These are phyloP conservation scores for Heterotis niloticus DNA, from an alignment of 2,113 vertebrate genomes.

Conservation along the genomic window DNA sequence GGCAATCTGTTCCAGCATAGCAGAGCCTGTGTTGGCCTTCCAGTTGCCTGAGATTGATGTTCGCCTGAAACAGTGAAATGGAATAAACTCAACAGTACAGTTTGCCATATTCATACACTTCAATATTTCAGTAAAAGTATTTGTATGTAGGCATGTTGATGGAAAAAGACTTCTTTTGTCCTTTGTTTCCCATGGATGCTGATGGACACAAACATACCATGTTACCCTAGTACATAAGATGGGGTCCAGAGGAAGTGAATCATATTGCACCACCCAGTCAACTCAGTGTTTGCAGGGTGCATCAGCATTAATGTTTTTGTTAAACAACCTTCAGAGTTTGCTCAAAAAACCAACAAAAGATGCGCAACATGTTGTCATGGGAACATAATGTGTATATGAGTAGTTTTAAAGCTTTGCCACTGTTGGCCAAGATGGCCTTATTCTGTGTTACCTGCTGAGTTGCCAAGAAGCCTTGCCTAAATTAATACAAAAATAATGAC, in stretches of 20 bases:
- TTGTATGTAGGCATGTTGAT: neutral
- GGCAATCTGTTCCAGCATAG: slow-evolving; percentile 96
- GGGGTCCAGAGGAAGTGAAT: neutral
- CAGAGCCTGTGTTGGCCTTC: slow-evolving; percentile 97
- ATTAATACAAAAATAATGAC: too few relatives aligned
- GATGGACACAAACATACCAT: neutral
- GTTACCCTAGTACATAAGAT: neutral
- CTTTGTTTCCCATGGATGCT: neutral
- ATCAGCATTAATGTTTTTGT: too few relatives aligned
- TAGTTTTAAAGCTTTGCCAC: too few relatives aligned
- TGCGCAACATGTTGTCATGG: too few relatives aligned
- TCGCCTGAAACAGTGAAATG: slow-evolving; percentile 69
- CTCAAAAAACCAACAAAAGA: too few relatives aligned
- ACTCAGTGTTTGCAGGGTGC: neutral
- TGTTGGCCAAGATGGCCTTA: too few relatives aligned
- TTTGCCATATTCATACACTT: neutral
- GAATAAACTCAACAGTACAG: neutral
- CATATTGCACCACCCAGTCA: neutral
- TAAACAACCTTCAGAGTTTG: too few relatives aligned
- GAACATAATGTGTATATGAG: too few relatives aligned
- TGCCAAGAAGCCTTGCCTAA: too few relatives aligned
- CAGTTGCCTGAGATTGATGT: slow-evolving; percentile 98
- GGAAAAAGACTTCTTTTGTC: neutral
- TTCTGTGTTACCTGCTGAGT: too few relatives aligned
- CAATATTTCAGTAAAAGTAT: neutral